Evolutionary conservation across 2,888 invertebrate genomes (phyloP), one percentile per base, ranked within the genome.

Genomic region (Oeneis ivallda): DNA sequence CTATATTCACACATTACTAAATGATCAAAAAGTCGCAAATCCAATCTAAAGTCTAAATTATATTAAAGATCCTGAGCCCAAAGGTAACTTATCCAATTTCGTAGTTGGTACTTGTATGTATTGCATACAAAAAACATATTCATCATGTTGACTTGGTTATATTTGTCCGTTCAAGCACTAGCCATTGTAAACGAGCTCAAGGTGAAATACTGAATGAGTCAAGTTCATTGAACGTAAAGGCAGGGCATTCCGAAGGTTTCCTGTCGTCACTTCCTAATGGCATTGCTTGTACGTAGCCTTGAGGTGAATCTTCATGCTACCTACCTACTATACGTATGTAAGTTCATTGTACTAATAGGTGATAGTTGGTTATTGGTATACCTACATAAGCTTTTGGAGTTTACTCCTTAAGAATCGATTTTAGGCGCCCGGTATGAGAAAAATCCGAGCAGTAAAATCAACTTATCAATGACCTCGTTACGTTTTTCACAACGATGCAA

Each of bases 221-320:
- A 69, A 69, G 71, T 69, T 70, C 70, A 68, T 64, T 68, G 70
- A 69, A 70, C 65, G 69, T 70, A 56, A 86, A 86, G 76, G 74
- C 90, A 79, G 72, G 67, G 74, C 85, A 89, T 89, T 85, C 90
- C 87, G 79, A 81, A 77, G 86, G 87, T 82, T 84, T 85, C 84
- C 85, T 85, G 82, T 81, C 84, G 83, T 83, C 87, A 88, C 88
- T 85, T 86, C 86, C 85, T 91, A 89, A 89, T 90, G 86, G 89
- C 85, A 83, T 56, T 56, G 56, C 56, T 41, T 56, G 19, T 13
- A 56, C 56, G 19, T 56, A 47, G 9, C 47, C 47, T 56, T 7
- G 54, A 39, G 39, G 37, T 37, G 52, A 53, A 62, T 50, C 52
- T 43, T 43, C 15, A 34, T 49, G 13, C 1, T 59, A 41, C 10